Percentiles rank a stretch among this genome's conserved stretches.
Evolutionary conservation across 1,140 invertebrate species (phyloP).

Genomic region (Pogonomyrmex barbatus): DNA sequence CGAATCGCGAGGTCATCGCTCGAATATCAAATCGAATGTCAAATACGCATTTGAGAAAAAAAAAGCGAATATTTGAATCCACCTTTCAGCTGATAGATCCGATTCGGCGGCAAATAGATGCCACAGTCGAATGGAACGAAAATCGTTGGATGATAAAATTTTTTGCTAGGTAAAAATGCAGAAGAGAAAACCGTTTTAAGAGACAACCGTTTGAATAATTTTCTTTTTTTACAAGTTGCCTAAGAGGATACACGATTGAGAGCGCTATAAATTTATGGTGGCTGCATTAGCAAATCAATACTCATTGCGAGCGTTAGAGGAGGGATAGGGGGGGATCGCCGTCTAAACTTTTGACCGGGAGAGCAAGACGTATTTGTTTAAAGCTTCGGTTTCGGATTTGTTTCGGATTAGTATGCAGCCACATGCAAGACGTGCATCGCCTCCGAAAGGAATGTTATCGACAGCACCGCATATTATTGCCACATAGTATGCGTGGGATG

Average conservation of each 20-base stretch:
- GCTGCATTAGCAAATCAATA: neutral
- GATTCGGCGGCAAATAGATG: neutral
- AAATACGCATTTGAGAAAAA: constrained; percentile 46
- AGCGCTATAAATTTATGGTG: neutral
- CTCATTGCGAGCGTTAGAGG: neutral
- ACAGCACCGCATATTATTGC: constrained; percentile 43
- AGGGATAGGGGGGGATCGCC: neutral
- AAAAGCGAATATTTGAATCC: constrained; percentile 22
- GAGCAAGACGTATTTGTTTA: constrained; percentile 24
- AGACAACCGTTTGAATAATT: neutral
- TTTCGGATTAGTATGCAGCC: constrained; percentile 40
- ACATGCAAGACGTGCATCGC: constrained; percentile 25
- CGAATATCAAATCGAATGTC: constrained; percentile 66
- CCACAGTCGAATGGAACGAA: neutral
- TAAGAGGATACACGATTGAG: neutral
- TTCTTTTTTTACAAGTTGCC: neutral
- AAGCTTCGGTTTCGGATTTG: constrained; percentile 34
- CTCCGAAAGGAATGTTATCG: constrained; percentile 39
- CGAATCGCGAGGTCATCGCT: constrained; percentile 54
- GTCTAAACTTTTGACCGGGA: constrained; percentile 7
- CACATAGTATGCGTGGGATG: neutral
- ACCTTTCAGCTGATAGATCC: neutral
- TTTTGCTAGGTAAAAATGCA: neutral
- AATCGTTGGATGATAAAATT: neutral
- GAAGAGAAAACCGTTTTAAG: neutral